Evolutionary conservation across 2,888 invertebrate genomes (phyloP), one percentile per base, ranked within the genome.

Genomic region (Calliphora vomitoria): DNA sequence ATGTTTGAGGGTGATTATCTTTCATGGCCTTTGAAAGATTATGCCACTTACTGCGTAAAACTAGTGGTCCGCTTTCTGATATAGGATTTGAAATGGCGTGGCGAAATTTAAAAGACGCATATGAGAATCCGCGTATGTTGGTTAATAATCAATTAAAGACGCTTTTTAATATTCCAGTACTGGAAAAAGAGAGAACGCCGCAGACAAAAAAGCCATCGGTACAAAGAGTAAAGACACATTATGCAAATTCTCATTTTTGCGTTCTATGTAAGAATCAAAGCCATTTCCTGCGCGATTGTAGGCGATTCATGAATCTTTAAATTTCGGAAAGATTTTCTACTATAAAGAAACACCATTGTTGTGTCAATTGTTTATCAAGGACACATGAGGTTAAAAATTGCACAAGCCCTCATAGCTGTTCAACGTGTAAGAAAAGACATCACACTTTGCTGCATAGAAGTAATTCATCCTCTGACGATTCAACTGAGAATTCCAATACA

Each of bases 351-450:
- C 25, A 18, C 50, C 1, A 78, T 66, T 66, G 66, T 35, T 79
- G 69, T 47, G 20, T 60, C 10, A 71, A 80, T 69, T 80, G 80
- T 31, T 44, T 80, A 15, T 53, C 41, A 15, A 20, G 15, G 3
- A 18, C 13, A 18, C 55, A 80, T 47, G 53, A 53, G 25, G 20
- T 31, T 4, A 68, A 47, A 1, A 41, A 75, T 44, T 68, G 58
- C 18, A 60, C 25, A 8, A 75, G 69, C 38, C 13, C 47, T 8
- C 20, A 41, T 64, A 41, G 15, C 50, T 80, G 72, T 35, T 64
- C 62, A 2, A 44, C 15, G 3, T 74, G 74, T 15, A 60, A 58
- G 1, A 41, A 41, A 8, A 58, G 41, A 38, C 64, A 64, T 53
- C 53, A 76, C 18, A 76, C 15, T 18, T n/a, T 50, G 35, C 38